Percentiles rank a stretch among this genome's conserved stretches.
Evolutionary conservation across 2,797 vertebrate species (phyloP).

Genomic region (Chelon auratus): DNA sequence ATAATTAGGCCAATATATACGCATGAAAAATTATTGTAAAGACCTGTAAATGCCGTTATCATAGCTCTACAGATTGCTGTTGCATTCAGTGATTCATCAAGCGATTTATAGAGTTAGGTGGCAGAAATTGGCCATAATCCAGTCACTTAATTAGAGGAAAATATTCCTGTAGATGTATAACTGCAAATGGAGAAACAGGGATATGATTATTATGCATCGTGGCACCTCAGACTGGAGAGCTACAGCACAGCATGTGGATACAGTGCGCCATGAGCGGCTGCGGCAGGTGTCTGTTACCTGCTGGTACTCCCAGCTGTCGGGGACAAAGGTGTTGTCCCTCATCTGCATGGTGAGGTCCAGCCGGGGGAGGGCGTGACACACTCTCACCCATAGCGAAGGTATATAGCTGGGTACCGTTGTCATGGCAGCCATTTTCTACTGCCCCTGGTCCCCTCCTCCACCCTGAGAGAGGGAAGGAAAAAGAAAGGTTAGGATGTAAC

Average conservation of each 20-base stretch:
- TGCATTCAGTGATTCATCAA: slow-evolving; percentile 31
- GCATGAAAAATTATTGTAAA: slow-evolving; percentile 30
- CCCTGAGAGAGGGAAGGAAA: slow-evolving; percentile 57
- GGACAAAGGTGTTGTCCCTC: slow-evolving; percentile 84
- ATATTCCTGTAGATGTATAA: neutral
- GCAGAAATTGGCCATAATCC: slow-evolving; percentile 36
- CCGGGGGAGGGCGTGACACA: slow-evolving; percentile 87
- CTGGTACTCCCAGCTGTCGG: slow-evolving; percentile 89
- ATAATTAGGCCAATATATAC: slow-evolving; percentile 39
- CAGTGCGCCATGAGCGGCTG: slow-evolving; percentile 9
- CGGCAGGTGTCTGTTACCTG: slow-evolving; percentile 79
- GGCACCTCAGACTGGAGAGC: slow-evolving; percentile 26
- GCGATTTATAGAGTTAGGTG: slow-evolving; percentile 26
- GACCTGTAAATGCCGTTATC: slow-evolving; percentile 14
- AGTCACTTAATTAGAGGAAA: slow-evolving; percentile 5
- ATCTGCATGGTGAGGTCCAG: slow-evolving; percentile 87
- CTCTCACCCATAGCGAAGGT: slow-evolving; percentile 86
- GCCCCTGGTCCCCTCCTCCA: slow-evolving; percentile 68
- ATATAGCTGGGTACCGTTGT: slow-evolving; percentile 84
- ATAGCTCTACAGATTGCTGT: slow-evolving; percentile 12
- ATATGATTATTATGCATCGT: slow-evolving; percentile 36
- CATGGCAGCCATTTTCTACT: slow-evolving; percentile 82
- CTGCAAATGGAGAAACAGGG: slow-evolving; percentile 13
- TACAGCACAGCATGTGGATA: slow-evolving; percentile 40
- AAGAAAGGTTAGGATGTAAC: slow-evolving; percentile 23